Conservation (phyloP, 2,888 invertebrate species). For the Aphodius granarius region DNA sequence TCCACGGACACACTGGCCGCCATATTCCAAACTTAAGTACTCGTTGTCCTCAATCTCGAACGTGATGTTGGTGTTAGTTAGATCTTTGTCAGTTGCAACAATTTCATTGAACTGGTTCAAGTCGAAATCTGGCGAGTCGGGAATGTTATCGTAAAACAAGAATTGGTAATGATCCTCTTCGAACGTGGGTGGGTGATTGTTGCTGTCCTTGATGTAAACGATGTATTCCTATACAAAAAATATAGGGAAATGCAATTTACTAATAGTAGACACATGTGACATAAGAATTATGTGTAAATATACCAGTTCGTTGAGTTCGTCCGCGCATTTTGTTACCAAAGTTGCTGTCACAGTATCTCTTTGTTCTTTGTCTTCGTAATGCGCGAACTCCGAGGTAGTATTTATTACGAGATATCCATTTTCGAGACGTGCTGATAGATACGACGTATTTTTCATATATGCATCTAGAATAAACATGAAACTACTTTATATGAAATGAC, state of each 20-base stretch:
- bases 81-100: slow-evolving; percentile 1
- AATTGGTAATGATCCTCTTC: slow-evolving; percentile 8
- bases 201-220: slow-evolving; percentile 6
- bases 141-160: slow-evolving; percentile 16
- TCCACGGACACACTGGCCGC: background rate
- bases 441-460: slow-evolving; percentile 12
- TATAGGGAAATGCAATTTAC: background rate
- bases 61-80: slow-evolving; percentile 1
- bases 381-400: slow-evolving; percentile 5
- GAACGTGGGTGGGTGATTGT: slow-evolving; percentile 8
- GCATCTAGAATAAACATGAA: slow-evolving; percentile 13
- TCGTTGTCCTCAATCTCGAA: slow-evolving; percentile 16
- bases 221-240: slow-evolving; percentile 19
- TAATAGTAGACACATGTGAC: background rate
- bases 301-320: slow-evolving; percentile 15
- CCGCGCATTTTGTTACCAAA: slow-evolving; percentile 9
- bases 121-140: slow-evolving; percentile 12
- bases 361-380: slow-evolving; percentile 13
- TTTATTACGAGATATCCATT: slow-evolving; percentile 11
- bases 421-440: slow-evolving; percentile 11
- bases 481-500: background rate
- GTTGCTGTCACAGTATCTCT: background rate
- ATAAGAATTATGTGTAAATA: background rate
- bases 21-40: background rate
- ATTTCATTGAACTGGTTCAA: slow-evolving; percentile 12